Evolutionary conservation across 2,888 invertebrate genomes (phyloP), one percentile per base, ranked within the genome.

Genomic region (Seira sanloemensis): DNA sequence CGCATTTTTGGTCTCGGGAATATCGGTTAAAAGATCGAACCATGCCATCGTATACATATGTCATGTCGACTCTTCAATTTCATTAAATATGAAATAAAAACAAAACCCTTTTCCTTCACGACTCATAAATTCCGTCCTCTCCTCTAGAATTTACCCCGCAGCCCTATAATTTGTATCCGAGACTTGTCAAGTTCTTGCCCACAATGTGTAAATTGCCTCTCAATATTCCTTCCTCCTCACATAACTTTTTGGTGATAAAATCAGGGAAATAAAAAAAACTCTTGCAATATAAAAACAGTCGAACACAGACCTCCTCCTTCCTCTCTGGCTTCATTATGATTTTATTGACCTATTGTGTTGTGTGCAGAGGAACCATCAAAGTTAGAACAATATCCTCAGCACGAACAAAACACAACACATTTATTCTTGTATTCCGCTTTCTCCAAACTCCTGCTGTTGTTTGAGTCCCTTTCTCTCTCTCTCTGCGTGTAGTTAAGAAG

Each of bases 331-430:
- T 50, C n/a, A 50, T 50, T 50, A 50, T 50, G 50, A 16, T 7
- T 50, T 50, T 50, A 50, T 50, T 50, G 50, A 50, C 50, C 50
- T 50, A 50, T 50, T 50, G 50, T n/a, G n/a, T n/a, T n/a, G n/a
- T n/a, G n/a, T 50, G 37, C 37, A 50, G 16, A 50, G n/a, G n/a
- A 50, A 12, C 16, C 50, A 50, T 50, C 50, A 50, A 50, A 12
- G 4, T 2, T 18, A 16, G n/a, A 50, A 50, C 50, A 50, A 50
- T 50, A 37, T 12, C 4, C 5, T 12, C 12, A 37, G 37, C 5
- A 37, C 5, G 4, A 37, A 37, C 50, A 50, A 7, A 50, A 50
- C 50, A 50, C 50, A 12, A 37, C 4, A 12, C 37, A 37, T 37
- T 4, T 7, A 37, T 37, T 50, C n/a, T 50, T 50, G n/a, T 50